Evolutionary conservation across 2,797 vertebrate species (phyloP).

Genomic region (Pangasius larnaudii): DNA sequence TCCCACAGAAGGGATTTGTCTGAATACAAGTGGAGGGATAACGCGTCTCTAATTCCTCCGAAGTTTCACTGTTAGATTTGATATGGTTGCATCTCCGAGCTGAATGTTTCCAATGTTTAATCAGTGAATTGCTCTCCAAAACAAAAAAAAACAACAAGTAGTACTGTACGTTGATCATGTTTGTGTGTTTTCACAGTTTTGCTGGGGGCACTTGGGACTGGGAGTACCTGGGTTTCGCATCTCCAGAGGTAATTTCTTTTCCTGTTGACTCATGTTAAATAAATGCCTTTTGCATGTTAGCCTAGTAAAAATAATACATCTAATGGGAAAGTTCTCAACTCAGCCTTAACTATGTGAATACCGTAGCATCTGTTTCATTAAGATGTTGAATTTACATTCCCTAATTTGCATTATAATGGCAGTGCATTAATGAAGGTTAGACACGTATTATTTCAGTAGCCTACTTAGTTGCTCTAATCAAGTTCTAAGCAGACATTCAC

Average conservation of each 20-base stretch:
- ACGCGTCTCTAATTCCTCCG: not conserved
- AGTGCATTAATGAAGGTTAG: not conserved
- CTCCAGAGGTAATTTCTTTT: conserved; percentile 88
- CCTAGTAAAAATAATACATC: not conserved
- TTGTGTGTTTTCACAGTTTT: conserved; percentile 81
- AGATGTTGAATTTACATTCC: not conserved
- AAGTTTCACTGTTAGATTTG: not conserved
- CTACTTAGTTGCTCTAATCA: not conserved
- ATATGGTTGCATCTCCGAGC: not conserved
- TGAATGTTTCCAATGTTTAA: not conserved
- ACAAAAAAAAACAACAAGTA: no score
- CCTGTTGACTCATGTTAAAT: not conserved
- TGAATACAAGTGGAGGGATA: not conserved
- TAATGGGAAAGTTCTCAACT: not conserved
- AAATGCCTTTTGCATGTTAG: conserved; percentile 1
- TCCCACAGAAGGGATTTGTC: not conserved
- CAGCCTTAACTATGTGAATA: not conserved
- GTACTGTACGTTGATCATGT: not conserved
- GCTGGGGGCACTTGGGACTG: conserved; percentile 99
- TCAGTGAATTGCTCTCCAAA: not conserved
- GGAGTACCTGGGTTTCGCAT: conserved; percentile 99
- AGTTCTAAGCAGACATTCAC: not conserved
- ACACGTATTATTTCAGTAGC: not conserved
- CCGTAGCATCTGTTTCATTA: not conserved
- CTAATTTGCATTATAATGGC: not conserved